Conservation (phyloP, 1,140 invertebrate genomes). For the Heliconius melpomene region DNA sequence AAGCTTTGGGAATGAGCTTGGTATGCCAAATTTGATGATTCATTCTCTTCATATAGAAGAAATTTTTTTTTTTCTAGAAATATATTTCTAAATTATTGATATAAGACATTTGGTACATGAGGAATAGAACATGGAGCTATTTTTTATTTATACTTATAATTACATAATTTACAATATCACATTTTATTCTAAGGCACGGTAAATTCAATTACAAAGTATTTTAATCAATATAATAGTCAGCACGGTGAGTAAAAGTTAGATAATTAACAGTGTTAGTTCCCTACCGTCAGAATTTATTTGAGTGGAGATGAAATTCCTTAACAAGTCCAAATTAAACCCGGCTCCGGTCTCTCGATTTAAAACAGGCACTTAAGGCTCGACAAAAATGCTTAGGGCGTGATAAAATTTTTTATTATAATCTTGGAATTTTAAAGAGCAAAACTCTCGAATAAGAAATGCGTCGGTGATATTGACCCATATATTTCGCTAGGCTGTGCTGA, state of each 20-base stretch:
- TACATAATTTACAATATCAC: neutral
- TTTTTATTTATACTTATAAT: no score
- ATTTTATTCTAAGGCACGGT: neutral
- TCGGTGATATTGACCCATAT: conserved; percentile 30
- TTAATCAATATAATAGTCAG: neutral
- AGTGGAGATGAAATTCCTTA: conserved; percentile 31
- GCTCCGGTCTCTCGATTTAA: conserved; percentile 30
- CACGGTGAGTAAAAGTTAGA: neutral
- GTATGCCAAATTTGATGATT: neutral
- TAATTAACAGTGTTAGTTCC: conserved; percentile 11
- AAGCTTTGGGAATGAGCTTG: neutral
- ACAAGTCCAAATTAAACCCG: conserved; percentile 36
- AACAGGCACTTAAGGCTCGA: conserved; percentile 30
- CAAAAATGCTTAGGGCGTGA: conserved; percentile 34
- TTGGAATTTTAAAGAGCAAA: conserved; percentile 37
- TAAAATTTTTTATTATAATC: conserved; percentile 35
- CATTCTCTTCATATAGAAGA: neutral
- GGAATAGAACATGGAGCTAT: no score
- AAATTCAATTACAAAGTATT: neutral
- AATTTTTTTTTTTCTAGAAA: no score
- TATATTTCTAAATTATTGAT: no score
- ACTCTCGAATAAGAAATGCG: conserved; percentile 31
- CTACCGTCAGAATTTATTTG: conserved; percentile 24
- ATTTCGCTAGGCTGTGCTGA: conserved; percentile 24
- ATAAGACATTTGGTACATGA: no score